Base-by-base conservation (phyloP, 2,888 invertebrate genomes). In the Didymodactylos carnosus region DNA sequence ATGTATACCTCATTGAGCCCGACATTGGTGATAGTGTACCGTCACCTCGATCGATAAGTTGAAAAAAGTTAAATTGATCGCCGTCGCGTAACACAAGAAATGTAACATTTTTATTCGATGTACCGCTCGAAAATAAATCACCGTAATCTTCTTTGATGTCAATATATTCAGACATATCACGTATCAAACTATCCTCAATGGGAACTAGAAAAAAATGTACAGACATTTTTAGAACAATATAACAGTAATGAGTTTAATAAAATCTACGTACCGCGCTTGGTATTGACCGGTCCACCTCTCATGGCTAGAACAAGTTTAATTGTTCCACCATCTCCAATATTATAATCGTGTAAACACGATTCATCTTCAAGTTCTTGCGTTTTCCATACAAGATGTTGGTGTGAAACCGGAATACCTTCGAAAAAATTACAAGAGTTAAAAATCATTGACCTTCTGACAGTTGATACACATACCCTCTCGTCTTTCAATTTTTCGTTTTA, bases 401-500 rank as follows among this genome's bases (percentile, higher is more conserved):
- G 89, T 69, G 88, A 87, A 75, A 88, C 51, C 3, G 73, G 73
- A 39, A 73, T 73, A 89, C 90, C 90, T n/a, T n/a, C n/a, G n/a
- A n/a, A n/a, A n/a, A n/a, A n/a, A n/a, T n/a, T n/a, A n/a, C n/a
- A n/a, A n/a, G n/a, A n/a, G n/a, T n/a, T n/a, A n/a, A n/a, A n/a
- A n/a, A n/a, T n/a, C n/a, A n/a, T n/a, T n/a, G n/a, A n/a, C n/a
- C n/a, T n/a, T n/a, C n/a, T n/a, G n/a, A n/a, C n/a, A n/a, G n/a
- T n/a, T n/a, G n/a, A n/a, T n/a, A n/a, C n/a, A n/a, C n/a, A n/a
- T n/a, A n/a, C n/a, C n/a, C 88, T 90, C 90, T 78, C 89, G 88
- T 80, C 89, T 86, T 83, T 88, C 89, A 84, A 90, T 90, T 86
- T 89, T 88, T 78, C 88, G 88, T 83, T 90, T 90, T 79, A 90